These are phyloP conservation scores for Disparrhopalites patrizii DNA, from an alignment of 2,888 invertebrate genomes.

Conservation along the genomic window DNA sequence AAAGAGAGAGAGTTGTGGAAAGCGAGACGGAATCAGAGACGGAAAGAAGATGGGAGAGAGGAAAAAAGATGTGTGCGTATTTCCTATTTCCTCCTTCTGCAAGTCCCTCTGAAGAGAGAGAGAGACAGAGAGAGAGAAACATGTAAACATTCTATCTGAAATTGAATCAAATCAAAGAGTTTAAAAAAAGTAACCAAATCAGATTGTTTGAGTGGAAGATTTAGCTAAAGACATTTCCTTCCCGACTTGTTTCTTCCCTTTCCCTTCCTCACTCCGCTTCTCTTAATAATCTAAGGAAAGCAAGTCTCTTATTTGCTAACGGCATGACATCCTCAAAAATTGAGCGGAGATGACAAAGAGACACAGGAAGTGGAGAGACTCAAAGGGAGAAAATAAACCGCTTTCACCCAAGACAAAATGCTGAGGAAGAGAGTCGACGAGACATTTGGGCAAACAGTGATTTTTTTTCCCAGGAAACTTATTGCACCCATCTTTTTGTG, in stretches of 20 bases:
- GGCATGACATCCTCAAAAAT: background rate
- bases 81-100: too few relatives aligned
- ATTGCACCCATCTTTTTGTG: too few relatives aligned
- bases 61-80: too few relatives aligned
- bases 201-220: conserved; percentile 13
- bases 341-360: too few relatives aligned
- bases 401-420: too few relatives aligned
- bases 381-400: background rate
- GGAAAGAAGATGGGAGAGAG: too few relatives aligned
- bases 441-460: too few relatives aligned
- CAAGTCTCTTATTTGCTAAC: background rate
- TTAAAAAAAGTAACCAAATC: conserved; percentile 19
- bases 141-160: conserved; percentile 23
- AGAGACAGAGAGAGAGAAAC: background rate
- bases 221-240: conserved; percentile 11
- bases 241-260: background rate
- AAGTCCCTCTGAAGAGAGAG: background rate
- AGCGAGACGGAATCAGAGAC: too few relatives aligned
- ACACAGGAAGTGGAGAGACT: too few relatives aligned
- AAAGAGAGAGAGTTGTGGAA: too few relatives aligned
- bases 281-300: conserved; percentile 9
- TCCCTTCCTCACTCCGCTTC: background rate
- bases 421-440: too few relatives aligned
- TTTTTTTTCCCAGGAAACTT: too few relatives aligned
- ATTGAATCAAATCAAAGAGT: conserved; percentile 30